A percentile compares a stretch with the other conserved stretches of the same genome.
Conservation (phyloP, 2,888 invertebrate species). For the Eupsilia transversa region DNA sequence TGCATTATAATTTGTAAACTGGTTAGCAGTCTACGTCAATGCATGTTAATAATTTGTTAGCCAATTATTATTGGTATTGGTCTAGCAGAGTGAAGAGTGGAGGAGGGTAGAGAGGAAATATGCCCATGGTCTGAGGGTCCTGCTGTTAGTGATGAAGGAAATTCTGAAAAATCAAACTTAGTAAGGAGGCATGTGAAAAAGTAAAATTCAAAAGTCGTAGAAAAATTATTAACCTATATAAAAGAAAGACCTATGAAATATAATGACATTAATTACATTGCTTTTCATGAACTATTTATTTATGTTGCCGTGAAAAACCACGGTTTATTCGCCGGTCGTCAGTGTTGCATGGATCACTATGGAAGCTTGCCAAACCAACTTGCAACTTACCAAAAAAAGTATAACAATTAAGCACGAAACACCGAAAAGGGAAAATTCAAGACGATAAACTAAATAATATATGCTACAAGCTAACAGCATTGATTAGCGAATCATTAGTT, state of each 20-base stretch:
- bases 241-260: too few relatives aligned
- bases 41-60: neutral
- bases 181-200: too few relatives aligned
- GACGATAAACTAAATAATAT: neutral
- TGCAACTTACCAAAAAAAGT: too few relatives aligned
- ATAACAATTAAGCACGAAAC: neutral
- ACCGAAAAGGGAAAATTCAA: neutral
- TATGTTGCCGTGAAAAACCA: too few relatives aligned
- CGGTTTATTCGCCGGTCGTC: too few relatives aligned
- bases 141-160: neutral
- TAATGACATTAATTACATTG: too few relatives aligned
- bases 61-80: neutral
- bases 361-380: too few relatives aligned
- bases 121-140: neutral
- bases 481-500: conserved; percentile 41
- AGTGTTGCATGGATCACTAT: too few relatives aligned
- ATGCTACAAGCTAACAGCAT: conserved; percentile 1
- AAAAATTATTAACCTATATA: too few relatives aligned
- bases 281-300: too few relatives aligned
- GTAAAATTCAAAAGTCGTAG: too few relatives aligned
- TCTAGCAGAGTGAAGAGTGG: neutral
- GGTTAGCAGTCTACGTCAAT: neutral
- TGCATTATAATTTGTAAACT: conserved; percentile 29
- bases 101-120: neutral
- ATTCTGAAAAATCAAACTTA: too few relatives aligned